Evolutionary conservation across 2,888 invertebrate genomes (phyloP).

Genomic region (Drosophila anceps): DNA sequence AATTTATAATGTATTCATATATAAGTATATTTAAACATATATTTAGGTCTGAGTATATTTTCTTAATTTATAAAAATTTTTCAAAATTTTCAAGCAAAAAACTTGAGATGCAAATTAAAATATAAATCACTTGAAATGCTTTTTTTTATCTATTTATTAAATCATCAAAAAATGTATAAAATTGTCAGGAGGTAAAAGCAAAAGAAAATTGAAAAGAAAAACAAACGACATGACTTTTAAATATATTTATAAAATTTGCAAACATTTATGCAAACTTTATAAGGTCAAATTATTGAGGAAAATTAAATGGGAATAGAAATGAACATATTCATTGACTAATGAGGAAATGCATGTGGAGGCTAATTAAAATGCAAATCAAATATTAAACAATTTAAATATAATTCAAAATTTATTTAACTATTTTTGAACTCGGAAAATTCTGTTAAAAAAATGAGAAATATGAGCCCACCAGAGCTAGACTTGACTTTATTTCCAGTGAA

Average conservation of each 20-base stretch:
- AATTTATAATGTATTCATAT: no score
- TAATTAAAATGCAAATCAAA: slow-evolving; percentile 54
- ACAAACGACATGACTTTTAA: background rate
- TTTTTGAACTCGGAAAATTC: slow-evolving; percentile 10
- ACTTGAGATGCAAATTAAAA: background rate
- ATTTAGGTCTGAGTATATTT: no score
- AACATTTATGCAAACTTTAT: background rate
- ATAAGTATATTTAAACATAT: no score
- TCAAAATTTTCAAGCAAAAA: no score
- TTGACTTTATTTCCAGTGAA: slow-evolving; percentile 9
- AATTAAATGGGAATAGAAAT: background rate
- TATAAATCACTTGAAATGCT: background rate
- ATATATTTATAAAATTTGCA: background rate
- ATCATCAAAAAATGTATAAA: background rate
- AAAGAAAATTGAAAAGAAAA: background rate
- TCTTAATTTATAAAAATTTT: no score
- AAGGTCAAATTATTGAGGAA: background rate
- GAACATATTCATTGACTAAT: background rate
- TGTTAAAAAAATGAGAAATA: background rate
- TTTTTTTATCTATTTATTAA: background rate
- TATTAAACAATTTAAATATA: background rate
- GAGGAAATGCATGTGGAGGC: slow-evolving; percentile 43
- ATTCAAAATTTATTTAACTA: slow-evolving; percentile 1
- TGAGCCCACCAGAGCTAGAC: background rate
- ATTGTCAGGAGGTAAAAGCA: background rate